Evolutionary conservation across 2,888 invertebrate species (phyloP).

Genomic region (Deilephila porcellus): DNA sequence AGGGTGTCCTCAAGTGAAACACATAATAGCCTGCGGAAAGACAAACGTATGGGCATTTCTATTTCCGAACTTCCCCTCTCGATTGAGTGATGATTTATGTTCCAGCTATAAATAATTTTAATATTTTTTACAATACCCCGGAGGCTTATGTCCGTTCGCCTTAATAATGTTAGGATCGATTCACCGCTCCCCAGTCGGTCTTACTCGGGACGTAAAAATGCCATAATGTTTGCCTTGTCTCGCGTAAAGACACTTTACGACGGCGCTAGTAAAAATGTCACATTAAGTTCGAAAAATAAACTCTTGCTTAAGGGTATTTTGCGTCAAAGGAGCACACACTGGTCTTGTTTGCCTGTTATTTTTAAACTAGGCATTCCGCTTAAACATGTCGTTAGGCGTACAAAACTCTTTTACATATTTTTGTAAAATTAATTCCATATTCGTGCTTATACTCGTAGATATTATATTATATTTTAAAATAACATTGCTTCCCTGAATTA

Average conservation of each 20-base stretch:
- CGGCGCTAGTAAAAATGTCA: slow-evolving; percentile 40
- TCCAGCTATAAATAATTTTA: slow-evolving; percentile 17
- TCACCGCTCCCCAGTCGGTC: slow-evolving; percentile 12
- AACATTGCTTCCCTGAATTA: too few relatives aligned
- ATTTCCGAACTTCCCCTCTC: slow-evolving; percentile 23
- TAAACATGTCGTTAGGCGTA: too few relatives aligned
- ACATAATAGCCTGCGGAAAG: slow-evolving; percentile 25
- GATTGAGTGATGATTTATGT: slow-evolving; percentile 24
- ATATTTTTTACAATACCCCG: slow-evolving; percentile 20
- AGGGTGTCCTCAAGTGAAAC: slow-evolving; percentile 22
- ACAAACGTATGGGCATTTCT: slow-evolving; percentile 28
- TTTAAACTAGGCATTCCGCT: background rate
- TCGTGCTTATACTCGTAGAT: too few relatives aligned
- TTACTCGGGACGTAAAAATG: slow-evolving; percentile 40
- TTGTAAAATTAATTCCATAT: too few relatives aligned
- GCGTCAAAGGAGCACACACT: slow-evolving; percentile 4
- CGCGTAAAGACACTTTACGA: slow-evolving; percentile 38
- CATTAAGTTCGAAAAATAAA: slow-evolving; percentile 35
- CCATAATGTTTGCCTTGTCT: slow-evolving; percentile 32
- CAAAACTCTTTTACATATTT: too few relatives aligned
- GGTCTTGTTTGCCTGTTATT: background rate
- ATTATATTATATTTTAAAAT: too few relatives aligned
- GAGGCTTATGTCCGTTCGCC: slow-evolving; percentile 19
- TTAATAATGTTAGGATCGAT: slow-evolving; percentile 21
- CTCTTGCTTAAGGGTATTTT: slow-evolving; percentile 35